phyloP scores from a whole-genome alignment of 2,888 invertebrate species.

The Antitype chi region DNA sequence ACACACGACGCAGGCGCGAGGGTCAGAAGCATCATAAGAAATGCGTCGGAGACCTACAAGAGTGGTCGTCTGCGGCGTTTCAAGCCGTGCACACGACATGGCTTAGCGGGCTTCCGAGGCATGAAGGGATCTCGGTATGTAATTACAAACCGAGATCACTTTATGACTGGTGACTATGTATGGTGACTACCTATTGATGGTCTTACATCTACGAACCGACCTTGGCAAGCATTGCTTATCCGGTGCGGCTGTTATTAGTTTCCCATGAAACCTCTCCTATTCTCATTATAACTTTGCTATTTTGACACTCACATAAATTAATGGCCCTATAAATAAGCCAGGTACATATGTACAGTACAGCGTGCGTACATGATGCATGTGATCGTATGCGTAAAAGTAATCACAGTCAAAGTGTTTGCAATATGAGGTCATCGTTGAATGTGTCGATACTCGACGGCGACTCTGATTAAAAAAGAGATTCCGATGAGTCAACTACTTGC shows the following conservation, averaged over 20 bases:
- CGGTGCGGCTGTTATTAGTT: neutral
- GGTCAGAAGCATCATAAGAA: no score
- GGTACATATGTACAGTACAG: neutral
- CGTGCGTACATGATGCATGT: neutral
- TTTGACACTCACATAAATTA: neutral
- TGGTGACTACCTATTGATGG: no score
- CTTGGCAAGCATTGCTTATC: neutral
- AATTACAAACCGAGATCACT: no score
- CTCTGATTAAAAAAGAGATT: neutral
- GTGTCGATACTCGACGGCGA: neutral
- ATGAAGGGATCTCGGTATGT: neutral
- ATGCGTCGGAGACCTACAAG: no score
- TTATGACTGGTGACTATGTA: no score
- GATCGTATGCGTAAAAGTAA: neutral
- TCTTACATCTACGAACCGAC: neutral
- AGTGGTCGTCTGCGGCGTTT: no score
- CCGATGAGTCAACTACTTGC: constrained; percentile 23
- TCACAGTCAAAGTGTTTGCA: constrained; percentile 10
- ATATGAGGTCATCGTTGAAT: constrained; percentile 23
- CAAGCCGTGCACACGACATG: no score
- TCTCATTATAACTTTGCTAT: neutral
- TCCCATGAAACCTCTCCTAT: neutral
- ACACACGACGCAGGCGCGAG: no score
- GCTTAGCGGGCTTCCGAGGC: neutral
- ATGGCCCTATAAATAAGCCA: neutral